Conservation (phyloP, 2,888 invertebrate species). For the Nephrotoma flavescens region DNA sequence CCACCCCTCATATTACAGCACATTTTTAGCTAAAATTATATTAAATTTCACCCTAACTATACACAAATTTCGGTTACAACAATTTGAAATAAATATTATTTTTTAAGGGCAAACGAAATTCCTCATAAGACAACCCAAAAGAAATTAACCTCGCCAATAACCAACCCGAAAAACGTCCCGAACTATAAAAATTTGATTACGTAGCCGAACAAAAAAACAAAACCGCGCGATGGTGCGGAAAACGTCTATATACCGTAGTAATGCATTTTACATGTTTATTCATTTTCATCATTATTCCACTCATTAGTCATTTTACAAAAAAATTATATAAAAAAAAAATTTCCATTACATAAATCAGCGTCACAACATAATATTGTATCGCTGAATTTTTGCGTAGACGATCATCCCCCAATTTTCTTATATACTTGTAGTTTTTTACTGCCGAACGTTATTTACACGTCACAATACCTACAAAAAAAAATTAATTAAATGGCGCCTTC, state of each 20-base stretch:
- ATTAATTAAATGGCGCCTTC: not conserved
- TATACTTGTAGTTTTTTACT: not conserved
- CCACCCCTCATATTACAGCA: not conserved
- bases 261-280: not conserved
- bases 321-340: not conserved
- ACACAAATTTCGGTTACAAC: not conserved
- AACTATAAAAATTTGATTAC: not conserved
- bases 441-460: not conserved
- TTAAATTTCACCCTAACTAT: not conserved
- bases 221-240: not conserved
- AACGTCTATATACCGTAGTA: not conserved
- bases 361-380: not conserved
- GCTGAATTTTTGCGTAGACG: not conserved
- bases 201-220: not conserved
- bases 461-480: not conserved
- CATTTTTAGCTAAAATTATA: not conserved
- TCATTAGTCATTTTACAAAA: not conserved
- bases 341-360: not conserved
- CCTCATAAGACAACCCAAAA: not conserved
- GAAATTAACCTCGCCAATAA: not conserved
- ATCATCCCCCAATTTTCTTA: not conserved
- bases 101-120: not conserved
- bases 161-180: not conserved
- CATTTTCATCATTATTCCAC: not conserved
- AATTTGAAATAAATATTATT: not conserved